These are phyloP conservation scores for Hyles vespertilio DNA, from an alignment of 1,140 invertebrate species.

Conservation along the genomic window DNA sequence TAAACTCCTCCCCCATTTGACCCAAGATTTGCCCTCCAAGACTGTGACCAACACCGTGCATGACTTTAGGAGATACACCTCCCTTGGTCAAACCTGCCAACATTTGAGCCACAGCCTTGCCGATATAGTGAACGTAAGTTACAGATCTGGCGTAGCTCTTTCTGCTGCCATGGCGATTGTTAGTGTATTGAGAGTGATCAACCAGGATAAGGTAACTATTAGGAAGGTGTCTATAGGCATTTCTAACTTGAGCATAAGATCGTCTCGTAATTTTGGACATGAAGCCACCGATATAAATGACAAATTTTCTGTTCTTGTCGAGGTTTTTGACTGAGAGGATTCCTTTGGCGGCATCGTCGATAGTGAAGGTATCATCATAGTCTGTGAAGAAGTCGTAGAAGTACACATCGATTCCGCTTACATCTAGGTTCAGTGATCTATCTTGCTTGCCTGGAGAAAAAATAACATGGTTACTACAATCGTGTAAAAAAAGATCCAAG, in stretches of 20 bases:
- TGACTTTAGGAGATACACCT: conserved; percentile 50
- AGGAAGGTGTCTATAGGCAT: conserved; percentile 49
- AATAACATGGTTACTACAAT: too few relatives aligned
- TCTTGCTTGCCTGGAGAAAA: conserved; percentile 52
- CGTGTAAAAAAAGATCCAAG: too few relatives aligned
- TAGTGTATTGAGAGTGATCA: conserved; percentile 60
- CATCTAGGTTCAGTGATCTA: conserved; percentile 45
- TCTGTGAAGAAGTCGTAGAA: conserved; percentile 57
- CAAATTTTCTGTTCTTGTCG: conserved; percentile 54
- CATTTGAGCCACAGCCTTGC: conserved; percentile 51
- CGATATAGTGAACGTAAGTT: conserved; percentile 60
- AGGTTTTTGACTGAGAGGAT: conserved; percentile 41
- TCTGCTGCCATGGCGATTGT: conserved; percentile 50
- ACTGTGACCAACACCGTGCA: conserved; percentile 71
- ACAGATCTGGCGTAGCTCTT: conserved; percentile 64
- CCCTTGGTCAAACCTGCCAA: conserved; percentile 35
- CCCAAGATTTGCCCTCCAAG: conserved; percentile 76
- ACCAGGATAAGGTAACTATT: conserved; percentile 62
- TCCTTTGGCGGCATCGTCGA: conserved; percentile 42
- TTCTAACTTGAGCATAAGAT: conserved; percentile 46
- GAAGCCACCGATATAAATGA: conserved; percentile 63
- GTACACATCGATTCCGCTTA: conserved; percentile 51
- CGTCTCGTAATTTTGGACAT: conserved; percentile 59
- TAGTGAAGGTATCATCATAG: conserved; percentile 37
- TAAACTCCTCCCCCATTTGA: conserved; percentile 68